Percentiles rank a stretch among this genome's conserved stretches.
Evolutionary conservation across 2,113 vertebrate species (phyloP).

Genomic region (Garra rufa): DNA sequence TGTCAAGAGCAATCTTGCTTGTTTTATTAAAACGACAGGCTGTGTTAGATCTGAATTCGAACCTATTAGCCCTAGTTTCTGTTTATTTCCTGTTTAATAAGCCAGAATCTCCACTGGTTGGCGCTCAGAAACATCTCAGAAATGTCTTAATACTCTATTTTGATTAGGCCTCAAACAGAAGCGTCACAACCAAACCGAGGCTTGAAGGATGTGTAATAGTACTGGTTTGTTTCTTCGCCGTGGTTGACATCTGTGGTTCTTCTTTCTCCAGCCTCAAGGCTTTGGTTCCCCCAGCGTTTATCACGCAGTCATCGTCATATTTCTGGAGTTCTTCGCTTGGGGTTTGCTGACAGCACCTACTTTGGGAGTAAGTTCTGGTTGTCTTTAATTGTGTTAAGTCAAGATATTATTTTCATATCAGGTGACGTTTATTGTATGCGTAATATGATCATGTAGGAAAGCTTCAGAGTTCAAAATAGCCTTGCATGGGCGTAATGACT

Average conservation of each 20-base stretch:
- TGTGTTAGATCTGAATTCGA: not conserved
- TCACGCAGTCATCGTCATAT: conserved; percentile 90
- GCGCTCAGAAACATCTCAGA: not conserved
- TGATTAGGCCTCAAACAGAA: not conserved
- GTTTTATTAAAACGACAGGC: not conserved
- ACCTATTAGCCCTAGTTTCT: not conserved
- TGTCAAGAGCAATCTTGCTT: not conserved
- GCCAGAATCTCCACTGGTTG: not conserved
- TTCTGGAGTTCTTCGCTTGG: conserved; percentile 92
- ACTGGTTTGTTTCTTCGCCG: not conserved
- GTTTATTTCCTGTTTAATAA: not conserved
- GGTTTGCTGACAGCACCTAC: conserved; percentile 88
- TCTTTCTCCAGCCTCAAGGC: conserved; percentile 82
- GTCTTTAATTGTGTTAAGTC: not conserved
- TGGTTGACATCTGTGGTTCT: not conserved
- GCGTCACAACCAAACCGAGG: not conserved
- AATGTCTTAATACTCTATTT: not conserved
- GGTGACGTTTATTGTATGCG: not conserved
- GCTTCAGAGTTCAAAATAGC: not conserved
- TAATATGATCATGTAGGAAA: not conserved
- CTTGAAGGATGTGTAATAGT: not conserved
- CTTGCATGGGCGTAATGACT: not conserved
- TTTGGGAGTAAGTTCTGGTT: conserved; percentile 78
- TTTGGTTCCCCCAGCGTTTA: conserved; percentile 91
- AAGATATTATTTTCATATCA: conserved; percentile 37